Evolutionary conservation across 1,140 invertebrate genomes (phyloP), one percentile per base, ranked within the genome.

Genomic region (Euglossa dilemma): DNA sequence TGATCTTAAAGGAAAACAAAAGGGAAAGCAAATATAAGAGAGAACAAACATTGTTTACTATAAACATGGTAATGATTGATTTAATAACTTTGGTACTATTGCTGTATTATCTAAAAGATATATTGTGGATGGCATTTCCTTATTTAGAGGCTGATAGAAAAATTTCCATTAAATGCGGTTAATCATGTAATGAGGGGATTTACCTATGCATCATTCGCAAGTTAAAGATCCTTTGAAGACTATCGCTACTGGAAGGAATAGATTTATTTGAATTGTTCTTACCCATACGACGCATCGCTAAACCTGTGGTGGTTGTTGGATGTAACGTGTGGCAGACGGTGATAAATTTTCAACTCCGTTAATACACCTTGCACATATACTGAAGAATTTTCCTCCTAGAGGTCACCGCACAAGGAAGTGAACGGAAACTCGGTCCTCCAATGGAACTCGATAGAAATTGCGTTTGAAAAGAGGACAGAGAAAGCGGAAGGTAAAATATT

Each of bases 341-440:
- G 16, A 43, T 36, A 50, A 61, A 73, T 72, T 52, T 80, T 50
- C 11, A 23, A 36, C 0, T 2, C 14, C 20, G 8, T 18, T 5
- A 5, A 18, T 16, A 1, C 47, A 45, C 20, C 28, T 50, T 36
- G 36, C 74, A 9, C 28, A 25, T 20, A 52, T n/a, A 7, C 8
- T 3, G 12, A 20, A 23, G 63, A 82, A 43, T 76, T 76, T 82
- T 82, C 45, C 63, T 76, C 11, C 5, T 76, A 57, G 25, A 76
- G 80, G 80, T 81, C 72, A 67, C 59, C 45, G 80, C n/a, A 59
- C 80, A 67, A 64, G 61, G 80, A 76, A 81, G 72, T 66, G 61
- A 76, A 52, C 52, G 79, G 63, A 75, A 67, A 73, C 80, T 50
- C 36, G 61, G 50, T 50, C 25, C 18, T 36, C 6, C 28, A 8